Evolutionary conservation across 1,140 invertebrate species (phyloP), one percentile per base, ranked within the genome.

Genomic region (Pogonomyrmex californicus): DNA sequence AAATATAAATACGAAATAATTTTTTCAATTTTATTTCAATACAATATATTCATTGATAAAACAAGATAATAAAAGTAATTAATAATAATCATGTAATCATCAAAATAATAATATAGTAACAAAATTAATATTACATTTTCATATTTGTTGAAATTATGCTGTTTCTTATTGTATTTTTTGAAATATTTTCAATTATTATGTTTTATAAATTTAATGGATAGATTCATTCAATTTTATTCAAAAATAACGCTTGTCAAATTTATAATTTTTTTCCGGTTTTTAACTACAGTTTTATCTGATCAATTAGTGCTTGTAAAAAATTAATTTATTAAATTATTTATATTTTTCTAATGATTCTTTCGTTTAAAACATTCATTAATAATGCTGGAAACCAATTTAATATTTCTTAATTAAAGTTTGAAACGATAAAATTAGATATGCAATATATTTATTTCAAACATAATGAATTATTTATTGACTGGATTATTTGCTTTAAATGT

Each of bases 311-410:
- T 14, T 36, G 62, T 17, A 38, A 65, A 65, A 65, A 38, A 6
- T 4, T 65, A 65, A n/a, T 33, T 63, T 38, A 63, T 65, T 68
- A 23, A 47, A 47, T n/a, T 68, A 12, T 41, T 47, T 68, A 12
- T 44, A 41, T 68, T 30, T 47, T 47, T 30, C 2, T 30, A 68
- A 68, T 68, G 47, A 47, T 49, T 49, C 4, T 44, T 9, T 44
- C 2, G 6, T 47, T 70, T 49, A 49, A 33, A 47, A 70, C n/a
- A 10, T 4, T 1, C 17, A 65, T 65, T 65, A 41, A 41, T 36
- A 17, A 41, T n/a, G 41, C 9, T 41, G 14, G 10, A 23, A 41
- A 44, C 44, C 1, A 66, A 23, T 66, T 66, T 41, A 66, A 44
- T 23, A 10, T 44, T 23, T 4, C 1, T 12, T 23, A 65, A 65